Evolutionary conservation across 92 coral and sea anemone species (phyloP).

Genomic region (Heliopora coerulea): DNA sequence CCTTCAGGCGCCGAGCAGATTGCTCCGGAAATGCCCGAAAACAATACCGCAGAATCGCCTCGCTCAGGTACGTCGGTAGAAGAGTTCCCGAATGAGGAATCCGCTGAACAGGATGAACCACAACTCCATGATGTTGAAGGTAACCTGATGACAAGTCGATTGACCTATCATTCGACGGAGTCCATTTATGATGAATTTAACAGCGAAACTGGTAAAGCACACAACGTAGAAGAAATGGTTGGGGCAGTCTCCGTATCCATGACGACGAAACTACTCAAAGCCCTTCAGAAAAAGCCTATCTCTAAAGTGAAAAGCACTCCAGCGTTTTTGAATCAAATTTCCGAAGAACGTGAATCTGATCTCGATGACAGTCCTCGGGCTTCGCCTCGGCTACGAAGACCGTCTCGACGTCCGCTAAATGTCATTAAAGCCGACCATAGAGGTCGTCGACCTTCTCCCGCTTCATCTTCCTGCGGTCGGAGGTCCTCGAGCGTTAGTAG

Average conservation of each 20-base stretch:
- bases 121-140: background rate
- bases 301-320: slow-evolving; percentile 88
- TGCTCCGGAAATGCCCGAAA: slow-evolving; percentile 32
- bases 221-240: slow-evolving; percentile 22
- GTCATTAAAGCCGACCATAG: slow-evolving; percentile 73
- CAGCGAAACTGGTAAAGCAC: background rate
- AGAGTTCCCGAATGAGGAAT: background rate
- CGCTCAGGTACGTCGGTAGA: slow-evolving; percentile 3
- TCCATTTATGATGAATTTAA: slow-evolving; percentile 11
- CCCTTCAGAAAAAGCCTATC: slow-evolving; percentile 58
- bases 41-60: slow-evolving; percentile 40
- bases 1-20: background rate
- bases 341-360: slow-evolving; percentile 97
- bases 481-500: slow-evolving; percentile 96
- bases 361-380: slow-evolving; percentile 89
- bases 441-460: slow-evolving; percentile 83
- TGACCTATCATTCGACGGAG: slow-evolving; percentile 33
- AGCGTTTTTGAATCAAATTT: slow-evolving; percentile 75
- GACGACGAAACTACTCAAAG: slow-evolving; percentile 48
- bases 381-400: slow-evolving; percentile 87
- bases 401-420: slow-evolving; percentile 66
- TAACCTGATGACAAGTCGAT: slow-evolving; percentile 8
- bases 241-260: slow-evolving; percentile 29
- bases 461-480: slow-evolving; percentile 85
- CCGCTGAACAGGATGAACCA: slow-evolving; percentile 12